Conservation (phyloP, 1,140 invertebrate species). For the Zaprionus capensis region DNA sequence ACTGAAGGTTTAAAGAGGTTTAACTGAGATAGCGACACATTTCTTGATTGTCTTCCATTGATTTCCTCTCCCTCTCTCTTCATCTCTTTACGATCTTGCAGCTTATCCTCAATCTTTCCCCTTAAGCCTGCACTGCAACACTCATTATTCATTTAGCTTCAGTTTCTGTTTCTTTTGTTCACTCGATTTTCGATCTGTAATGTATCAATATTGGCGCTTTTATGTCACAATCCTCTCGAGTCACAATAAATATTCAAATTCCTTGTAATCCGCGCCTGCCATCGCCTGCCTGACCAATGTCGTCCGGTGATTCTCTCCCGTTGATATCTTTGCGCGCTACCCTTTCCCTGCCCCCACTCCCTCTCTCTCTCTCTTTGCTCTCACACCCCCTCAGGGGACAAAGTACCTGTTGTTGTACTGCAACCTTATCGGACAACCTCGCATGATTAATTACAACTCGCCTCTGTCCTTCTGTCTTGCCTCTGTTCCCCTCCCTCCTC, state of each 20-base stretch:
- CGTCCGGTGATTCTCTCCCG: constrained; percentile 51
- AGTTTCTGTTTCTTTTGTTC: constrained; percentile 1
- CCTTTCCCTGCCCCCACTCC: background rate
- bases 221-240: constrained; percentile 58
- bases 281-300: constrained; percentile 19
- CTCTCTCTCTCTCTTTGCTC: background rate
- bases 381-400: constrained; percentile 42
- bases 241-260: constrained; percentile 70
- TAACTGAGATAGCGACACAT: background rate
- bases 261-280: constrained; percentile 51
- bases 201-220: constrained; percentile 72
- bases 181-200: constrained; percentile 34
- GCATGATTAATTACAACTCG: constrained; percentile 51
- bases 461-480: constrained; percentile 16
- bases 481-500: background rate
- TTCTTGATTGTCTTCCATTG: background rate
- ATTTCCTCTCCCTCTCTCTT: background rate
- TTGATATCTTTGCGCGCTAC: constrained; percentile 52
- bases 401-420: constrained; percentile 48
- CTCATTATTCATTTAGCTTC: constrained; percentile 22
- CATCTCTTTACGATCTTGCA: background rate
- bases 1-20: background rate
- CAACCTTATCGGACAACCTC: constrained; percentile 47
- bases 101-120: background rate
- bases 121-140: background rate